A percentile compares a stretch with the other conserved stretches of the same genome.
phyloP scores from a whole-genome alignment of 2,888 invertebrate genomes.

The Limnephilus auricula region DNA sequence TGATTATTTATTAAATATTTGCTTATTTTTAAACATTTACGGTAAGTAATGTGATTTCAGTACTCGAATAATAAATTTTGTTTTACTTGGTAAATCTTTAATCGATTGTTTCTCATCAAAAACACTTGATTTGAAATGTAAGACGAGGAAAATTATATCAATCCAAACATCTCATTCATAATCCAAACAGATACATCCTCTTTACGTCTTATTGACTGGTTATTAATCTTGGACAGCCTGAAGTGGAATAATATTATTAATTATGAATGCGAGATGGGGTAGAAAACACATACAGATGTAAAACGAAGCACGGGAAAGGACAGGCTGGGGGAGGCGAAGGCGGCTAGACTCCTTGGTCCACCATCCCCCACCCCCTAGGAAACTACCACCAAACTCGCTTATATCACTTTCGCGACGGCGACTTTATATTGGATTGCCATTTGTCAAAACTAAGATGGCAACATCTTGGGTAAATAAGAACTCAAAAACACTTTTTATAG shows the following conservation, averaged over 20 bases:
- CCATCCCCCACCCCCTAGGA: background rate
- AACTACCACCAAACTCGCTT: conserved; percentile 21
- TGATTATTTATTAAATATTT: too few relatives aligned
- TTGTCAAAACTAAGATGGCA: conserved; percentile 39
- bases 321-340: background rate
- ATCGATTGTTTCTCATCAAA: background rate
- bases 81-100: background rate
- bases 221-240: conserved; percentile 27
- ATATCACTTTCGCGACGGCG: conserved; percentile 36
- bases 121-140: background rate
- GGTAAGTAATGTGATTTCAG: background rate
- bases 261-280: background rate
- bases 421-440: conserved; percentile 48
- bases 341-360: conserved; percentile 3
- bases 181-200: conserved; percentile 6
- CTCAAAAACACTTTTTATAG: conserved; percentile 18
- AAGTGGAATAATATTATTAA: background rate
- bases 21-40: too few relatives aligned
- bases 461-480: conserved; percentile 38
- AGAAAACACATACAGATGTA: background rate
- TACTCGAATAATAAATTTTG: background rate
- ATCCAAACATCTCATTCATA: background rate
- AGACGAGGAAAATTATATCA: background rate
- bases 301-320: background rate
- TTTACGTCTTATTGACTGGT: conserved; percentile 21